Evolutionary conservation across 2,888 invertebrate genomes (phyloP).

Genomic region (Morpho achilles): DNA sequence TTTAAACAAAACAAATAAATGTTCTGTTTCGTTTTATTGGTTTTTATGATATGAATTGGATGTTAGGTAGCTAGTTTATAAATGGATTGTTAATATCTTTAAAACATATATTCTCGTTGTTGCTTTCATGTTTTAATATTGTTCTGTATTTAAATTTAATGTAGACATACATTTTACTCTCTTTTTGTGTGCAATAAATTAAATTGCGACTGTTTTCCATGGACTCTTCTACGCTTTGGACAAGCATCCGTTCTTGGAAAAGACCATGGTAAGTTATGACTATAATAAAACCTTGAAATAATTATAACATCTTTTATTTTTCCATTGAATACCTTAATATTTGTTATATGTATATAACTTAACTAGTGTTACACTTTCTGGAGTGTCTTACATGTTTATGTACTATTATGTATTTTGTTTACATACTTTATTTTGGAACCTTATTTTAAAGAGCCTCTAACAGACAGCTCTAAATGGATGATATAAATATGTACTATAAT

Average conservation of each 20-base stretch:
- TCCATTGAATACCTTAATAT: conserved; percentile 25
- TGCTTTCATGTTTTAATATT: conserved; percentile 19
- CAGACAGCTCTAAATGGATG: no score
- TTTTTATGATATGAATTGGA: no score
- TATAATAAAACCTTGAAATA: conserved; percentile 56
- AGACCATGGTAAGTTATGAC: conserved; percentile 70
- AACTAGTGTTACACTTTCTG: no score
- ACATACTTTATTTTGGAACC: no score
- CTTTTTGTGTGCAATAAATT: conserved; percentile 54
- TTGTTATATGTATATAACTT: no score
- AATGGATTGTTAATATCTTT: conserved; percentile 9
- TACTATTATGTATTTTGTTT: no score
- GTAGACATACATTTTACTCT: conserved; percentile 29
- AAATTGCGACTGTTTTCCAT: conserved; percentile 71
- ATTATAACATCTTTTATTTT: conserved; percentile 43
- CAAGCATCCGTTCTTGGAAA: conserved; percentile 68
- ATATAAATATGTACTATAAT: no score
- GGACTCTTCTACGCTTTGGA: conserved; percentile 68
- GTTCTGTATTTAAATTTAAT: conserved; percentile 13
- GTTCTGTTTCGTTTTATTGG: no score
- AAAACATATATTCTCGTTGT: conserved; percentile 17
- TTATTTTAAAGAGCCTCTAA: no score
- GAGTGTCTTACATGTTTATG: no score
- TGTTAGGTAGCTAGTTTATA: not conserved
- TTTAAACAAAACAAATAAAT: no score